Conservation (phyloP, 2,113 vertebrate species). For the Potamarius usumacintae region DNA sequence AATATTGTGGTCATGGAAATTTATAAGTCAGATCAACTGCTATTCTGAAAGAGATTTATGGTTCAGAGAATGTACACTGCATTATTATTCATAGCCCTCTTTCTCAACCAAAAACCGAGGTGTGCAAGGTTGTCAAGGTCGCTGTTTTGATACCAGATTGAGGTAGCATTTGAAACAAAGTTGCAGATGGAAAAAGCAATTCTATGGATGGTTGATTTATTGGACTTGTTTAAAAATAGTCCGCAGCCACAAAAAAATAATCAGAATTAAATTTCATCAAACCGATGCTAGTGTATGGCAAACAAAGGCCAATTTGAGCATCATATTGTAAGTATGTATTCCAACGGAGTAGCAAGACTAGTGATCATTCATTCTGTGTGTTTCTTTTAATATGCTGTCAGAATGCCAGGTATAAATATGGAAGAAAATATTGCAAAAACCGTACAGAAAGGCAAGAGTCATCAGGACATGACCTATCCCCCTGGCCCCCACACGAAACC, state of each 20-base stretch:
- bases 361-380: not conserved
- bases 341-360: not conserved
- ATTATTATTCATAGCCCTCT: slow-evolving; percentile 19
- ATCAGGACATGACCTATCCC: no score
- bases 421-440: not conserved
- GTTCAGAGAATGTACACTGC: not conserved
- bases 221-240: not conserved
- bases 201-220: not conserved
- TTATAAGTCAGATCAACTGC: not conserved
- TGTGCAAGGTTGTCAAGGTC: not conserved
- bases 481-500: no score
- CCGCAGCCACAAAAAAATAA: no score
- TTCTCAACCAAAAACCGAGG: not conserved
- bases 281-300: not conserved
- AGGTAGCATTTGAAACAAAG: not conserved
- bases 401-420: not conserved
- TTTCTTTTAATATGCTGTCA: not conserved
- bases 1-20: not conserved
- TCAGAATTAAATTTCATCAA: not conserved
- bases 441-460: no score
- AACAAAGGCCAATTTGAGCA: not conserved
- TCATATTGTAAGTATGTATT: not conserved
- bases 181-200: not conserved
- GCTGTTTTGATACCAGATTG: not conserved
- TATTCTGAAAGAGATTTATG: not conserved